Conservation (phyloP, 2,888 invertebrate species). For the Melinaea menophilus region DNA sequence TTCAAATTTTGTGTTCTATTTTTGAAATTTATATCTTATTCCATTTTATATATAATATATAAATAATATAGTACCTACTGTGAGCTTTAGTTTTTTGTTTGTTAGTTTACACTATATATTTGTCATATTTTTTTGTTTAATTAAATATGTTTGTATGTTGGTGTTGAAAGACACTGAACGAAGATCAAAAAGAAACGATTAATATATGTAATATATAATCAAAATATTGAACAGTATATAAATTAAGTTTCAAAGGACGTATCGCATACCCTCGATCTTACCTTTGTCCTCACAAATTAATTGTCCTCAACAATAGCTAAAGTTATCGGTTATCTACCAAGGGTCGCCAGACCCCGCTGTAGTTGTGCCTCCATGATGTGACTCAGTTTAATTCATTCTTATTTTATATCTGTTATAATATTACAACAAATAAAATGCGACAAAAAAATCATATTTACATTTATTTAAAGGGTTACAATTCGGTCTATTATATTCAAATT, state of each 20-base stretch:
- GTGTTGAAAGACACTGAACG: no score
- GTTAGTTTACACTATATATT: no score
- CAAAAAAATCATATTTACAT: background rate
- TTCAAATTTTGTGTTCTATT: constrained; percentile 23
- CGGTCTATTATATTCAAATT: constrained; percentile 25
- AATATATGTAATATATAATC: background rate
- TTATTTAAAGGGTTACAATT: constrained; percentile 15
- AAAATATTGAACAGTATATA: constrained; percentile 10
- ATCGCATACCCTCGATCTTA: constrained; percentile 15
- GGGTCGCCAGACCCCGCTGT: background rate
- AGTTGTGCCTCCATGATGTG: no score
- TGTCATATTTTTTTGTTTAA: no score
- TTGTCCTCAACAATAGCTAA: constrained; percentile 26
- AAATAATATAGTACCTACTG: no score
- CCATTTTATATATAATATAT: no score
- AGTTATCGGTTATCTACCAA: constrained; percentile 25
- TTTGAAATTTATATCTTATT: constrained; percentile 6
- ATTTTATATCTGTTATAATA: no score
- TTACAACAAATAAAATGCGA: background rate
- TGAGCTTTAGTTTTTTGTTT: no score
- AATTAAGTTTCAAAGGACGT: constrained; percentile 16
- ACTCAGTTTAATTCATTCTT: no score
- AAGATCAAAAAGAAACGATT: background rate
- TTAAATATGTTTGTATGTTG: no score
- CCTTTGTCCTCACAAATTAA: constrained; percentile 27